Evolutionary conservation across 2,797 vertebrate genomes (phyloP), one percentile per base, ranked within the genome.

Genomic region (Sebastes dallii): DNA sequence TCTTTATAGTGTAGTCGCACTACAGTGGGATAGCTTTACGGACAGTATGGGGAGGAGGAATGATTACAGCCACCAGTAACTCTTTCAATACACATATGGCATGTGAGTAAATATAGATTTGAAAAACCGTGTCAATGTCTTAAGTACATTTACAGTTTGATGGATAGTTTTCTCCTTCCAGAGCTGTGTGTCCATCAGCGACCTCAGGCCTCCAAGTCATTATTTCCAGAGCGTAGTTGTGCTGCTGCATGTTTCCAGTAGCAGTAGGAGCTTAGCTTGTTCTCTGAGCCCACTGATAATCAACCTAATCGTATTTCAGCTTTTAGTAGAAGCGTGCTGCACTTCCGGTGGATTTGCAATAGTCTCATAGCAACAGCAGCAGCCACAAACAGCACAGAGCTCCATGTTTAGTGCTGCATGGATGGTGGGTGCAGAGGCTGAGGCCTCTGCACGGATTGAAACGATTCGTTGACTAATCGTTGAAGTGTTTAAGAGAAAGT

Each of bases 351-450:
- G 65, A 66, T 82, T 70, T 77, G 46, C 3, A 66, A 14, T 65
- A 30, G 79, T 88, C 54, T 83, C 88, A 58, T 84, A 84, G 88
- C 86, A 91, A 85, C 83, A 60, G 79, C 72, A 73, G 65, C 36
- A 66, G 78, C 67, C 46, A 77, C 36, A 60, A 83, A 75, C 42
- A 70, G 67, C 32, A 52, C 60, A 54, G 56, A 56, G 42, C 29
- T 66, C 24, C 54, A 34, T 29, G 66, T 67, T 60, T 46, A 34
- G 24, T n/a, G 18, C 56, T 36, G 18, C 42, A 52, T 12, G 46
- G 3, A 5, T 66, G 34, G 8, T 65, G 22, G 13, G 29, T 20
- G 24, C 50, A 10, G 0, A 42, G 30, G 34, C 34, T 32, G 25
- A 50, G 10, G 39, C 34, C 25, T 59, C 8, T 11, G 12, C 16